phyloP scores from a whole-genome alignment of 2,113 vertebrate genomes.

The Eptatretus burgeri region DNA sequence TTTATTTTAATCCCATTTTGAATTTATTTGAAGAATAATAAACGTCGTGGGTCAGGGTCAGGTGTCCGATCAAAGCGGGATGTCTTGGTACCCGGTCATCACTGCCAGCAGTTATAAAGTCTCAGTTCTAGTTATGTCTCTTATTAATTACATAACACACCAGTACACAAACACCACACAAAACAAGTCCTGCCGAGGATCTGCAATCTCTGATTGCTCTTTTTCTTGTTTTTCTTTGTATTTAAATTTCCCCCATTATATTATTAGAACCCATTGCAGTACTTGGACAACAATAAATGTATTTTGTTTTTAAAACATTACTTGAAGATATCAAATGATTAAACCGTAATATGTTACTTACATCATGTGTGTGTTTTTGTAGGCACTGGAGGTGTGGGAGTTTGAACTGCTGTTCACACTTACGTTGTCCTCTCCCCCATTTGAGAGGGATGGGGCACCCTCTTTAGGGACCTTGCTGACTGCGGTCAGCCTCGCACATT shows the following conservation, averaged over 20 bases:
- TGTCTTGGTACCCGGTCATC: too few species aligned
- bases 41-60: too few species aligned
- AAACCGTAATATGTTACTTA: not conserved
- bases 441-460: slow-evolving; percentile 68
- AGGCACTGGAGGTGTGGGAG: slow-evolving; percentile 76
- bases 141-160: too few species aligned
- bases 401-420: slow-evolving; percentile 61
- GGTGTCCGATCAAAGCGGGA: too few species aligned
- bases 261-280: not conserved
- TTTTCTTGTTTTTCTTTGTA: not conserved
- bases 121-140: too few species aligned
- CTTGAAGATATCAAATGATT: not conserved
- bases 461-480: slow-evolving; percentile 81
- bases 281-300: not conserved
- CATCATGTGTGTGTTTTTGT: slow-evolving; percentile 7
- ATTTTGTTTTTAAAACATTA: not conserved
- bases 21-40: too few species aligned
- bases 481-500: slow-evolving; percentile 65
- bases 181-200: too few species aligned
- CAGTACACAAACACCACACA: too few species aligned
- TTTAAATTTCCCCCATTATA: not conserved
- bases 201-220: too few species aligned
- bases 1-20: too few species aligned
- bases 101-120: too few species aligned
- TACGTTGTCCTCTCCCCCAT: slow-evolving; percentile 69